These are phyloP conservation scores for Lypha dubia DNA, from an alignment of 2,888 invertebrate genomes.

Conservation along the genomic window DNA sequence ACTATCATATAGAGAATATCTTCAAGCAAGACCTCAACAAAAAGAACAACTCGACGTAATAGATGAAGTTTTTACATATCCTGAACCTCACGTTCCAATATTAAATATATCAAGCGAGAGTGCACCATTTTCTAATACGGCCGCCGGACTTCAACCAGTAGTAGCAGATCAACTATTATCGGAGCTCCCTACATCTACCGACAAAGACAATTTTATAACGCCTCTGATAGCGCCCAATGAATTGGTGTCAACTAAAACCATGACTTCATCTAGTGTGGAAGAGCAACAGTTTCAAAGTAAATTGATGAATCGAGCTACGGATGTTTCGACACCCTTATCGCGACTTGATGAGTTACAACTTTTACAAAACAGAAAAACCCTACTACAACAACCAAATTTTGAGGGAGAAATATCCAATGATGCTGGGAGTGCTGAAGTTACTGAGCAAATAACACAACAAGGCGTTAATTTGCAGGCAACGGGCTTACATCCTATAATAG, in stretches of 20 bases:
- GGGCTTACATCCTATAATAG: slow-evolving; percentile 23
- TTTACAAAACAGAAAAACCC: not conserved
- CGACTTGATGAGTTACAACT: not conserved
- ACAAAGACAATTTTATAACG: slow-evolving; percentile 40
- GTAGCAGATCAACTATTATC: not conserved
- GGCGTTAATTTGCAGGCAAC: not conserved
- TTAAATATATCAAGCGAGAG: slow-evolving; percentile 10
- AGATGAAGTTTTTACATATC: not conserved
- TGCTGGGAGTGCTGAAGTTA: not conserved
- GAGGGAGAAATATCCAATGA: not conserved
- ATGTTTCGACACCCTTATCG: slow-evolving; percentile 50
- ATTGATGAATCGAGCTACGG: slow-evolving; percentile 12
- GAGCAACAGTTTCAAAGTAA: slow-evolving; percentile 32
- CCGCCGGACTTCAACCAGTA: not conserved
- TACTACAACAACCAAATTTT: not conserved
- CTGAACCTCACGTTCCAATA: slow-evolving; percentile 24
- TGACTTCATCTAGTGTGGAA: slow-evolving; percentile 6
- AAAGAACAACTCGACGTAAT: not conserved
- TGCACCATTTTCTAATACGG: not conserved
- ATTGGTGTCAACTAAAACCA: not conserved
- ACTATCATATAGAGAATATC: not conserved
- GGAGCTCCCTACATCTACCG: not conserved
- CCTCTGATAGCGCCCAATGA: slow-evolving; percentile 1
- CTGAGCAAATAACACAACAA: not conserved
- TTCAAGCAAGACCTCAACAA: not conserved